Evolutionary conservation across 2,888 invertebrate species (phyloP).

Genomic region (Drosophila atripex): DNA sequence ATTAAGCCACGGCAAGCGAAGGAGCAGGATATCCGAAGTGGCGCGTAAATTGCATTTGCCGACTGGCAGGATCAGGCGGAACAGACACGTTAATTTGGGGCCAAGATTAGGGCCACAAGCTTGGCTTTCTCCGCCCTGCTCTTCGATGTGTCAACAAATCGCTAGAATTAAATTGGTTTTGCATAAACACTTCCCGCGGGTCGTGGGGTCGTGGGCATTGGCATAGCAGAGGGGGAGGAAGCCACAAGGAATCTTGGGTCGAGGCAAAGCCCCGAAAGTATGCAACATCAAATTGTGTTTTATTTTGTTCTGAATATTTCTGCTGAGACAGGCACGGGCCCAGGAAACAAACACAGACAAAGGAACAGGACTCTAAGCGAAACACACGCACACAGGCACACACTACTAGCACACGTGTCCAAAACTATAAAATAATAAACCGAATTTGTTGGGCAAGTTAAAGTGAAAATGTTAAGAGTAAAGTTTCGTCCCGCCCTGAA

Average conservation of each 20-base stretch:
- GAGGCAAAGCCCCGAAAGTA: constrained; percentile 49
- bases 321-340: constrained; percentile 49
- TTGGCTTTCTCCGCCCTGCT: constrained; percentile 14
- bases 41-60: constrained; percentile 72
- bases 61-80: constrained; percentile 49
- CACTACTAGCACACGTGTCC: constrained; percentile 57
- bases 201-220: no score
- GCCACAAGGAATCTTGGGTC: constrained; percentile 25
- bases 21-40: constrained; percentile 44
- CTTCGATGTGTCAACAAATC: constrained; percentile 72
- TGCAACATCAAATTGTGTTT: constrained; percentile 44
- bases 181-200: constrained; percentile 60
- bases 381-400: constrained; percentile 12
- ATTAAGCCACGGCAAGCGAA: constrained; percentile 58
- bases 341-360: not conserved
- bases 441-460: constrained; percentile 77
- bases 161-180: constrained; percentile 70
- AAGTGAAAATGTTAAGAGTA: constrained; percentile 79
- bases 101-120: constrained; percentile 17
- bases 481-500: constrained; percentile 65
- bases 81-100: constrained; percentile 64
- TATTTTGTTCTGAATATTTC: constrained; percentile 38
- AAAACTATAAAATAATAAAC: constrained; percentile 78
- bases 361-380: not conserved
- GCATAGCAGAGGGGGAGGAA: not conserved